phyloP scores from a whole-genome alignment of 1,140 invertebrate genomes.

The Oncopodura yosiiana region DNA sequence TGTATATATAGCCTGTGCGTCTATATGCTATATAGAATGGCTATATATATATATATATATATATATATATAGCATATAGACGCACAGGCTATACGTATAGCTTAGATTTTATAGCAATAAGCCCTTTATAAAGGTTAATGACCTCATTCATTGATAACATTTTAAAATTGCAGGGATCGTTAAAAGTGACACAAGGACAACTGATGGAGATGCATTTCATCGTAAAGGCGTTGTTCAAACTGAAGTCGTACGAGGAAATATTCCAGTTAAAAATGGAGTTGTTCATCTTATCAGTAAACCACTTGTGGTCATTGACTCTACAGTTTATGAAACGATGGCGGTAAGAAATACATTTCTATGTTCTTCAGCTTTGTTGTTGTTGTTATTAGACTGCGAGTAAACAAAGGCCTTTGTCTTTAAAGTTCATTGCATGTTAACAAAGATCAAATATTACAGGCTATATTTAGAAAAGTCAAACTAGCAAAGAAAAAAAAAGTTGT shows the following conservation, averaged over 20 bases:
- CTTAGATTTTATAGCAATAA: constrained; percentile 12
- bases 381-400: neutral
- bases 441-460: no score
- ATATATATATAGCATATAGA: no score
- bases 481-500: no score
- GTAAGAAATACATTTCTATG: no score
- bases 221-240: constrained; percentile 69
- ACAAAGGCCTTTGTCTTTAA: no score
- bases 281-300: constrained; percentile 82
- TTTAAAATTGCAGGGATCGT: constrained; percentile 61
- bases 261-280: constrained; percentile 83
- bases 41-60: no score
- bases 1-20: no score
- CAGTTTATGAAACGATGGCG: constrained; percentile 71
- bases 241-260: constrained; percentile 80
- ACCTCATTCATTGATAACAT: no score
- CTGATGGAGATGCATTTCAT: constrained; percentile 63
- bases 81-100: no score
- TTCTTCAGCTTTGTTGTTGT: neutral
- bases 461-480: no score
- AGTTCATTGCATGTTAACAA: no score
- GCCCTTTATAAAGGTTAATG: neutral
- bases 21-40: no score
- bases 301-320: constrained; percentile 77
- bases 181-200: constrained; percentile 62